Percentiles rank a stretch among this genome's conserved stretches.
These are phyloP conservation scores for Pelmatolapia mariae DNA, from an alignment of 2,113 vertebrate genomes.

Conservation along the genomic window DNA sequence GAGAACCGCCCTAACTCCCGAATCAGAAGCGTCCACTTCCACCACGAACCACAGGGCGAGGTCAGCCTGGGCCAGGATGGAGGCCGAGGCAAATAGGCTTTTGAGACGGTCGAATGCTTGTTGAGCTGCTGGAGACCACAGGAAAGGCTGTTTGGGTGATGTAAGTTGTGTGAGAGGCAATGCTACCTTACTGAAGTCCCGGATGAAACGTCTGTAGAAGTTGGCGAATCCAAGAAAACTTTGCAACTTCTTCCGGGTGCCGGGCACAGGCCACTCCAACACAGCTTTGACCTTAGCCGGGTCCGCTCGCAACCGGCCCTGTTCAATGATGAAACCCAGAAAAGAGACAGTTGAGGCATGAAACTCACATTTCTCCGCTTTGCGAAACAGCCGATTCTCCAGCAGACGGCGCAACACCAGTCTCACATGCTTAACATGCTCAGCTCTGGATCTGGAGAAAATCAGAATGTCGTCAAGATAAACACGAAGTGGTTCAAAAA, in stretches of 20 bases:
- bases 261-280: too few relatives aligned
- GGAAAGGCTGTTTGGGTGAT: accelerated
- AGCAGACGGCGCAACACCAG: accelerated
- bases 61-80: background rate
- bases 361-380: too few relatives aligned
- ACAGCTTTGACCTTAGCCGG: too few relatives aligned
- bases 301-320: too few relatives aligned
- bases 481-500: accelerated
- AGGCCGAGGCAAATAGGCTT: accelerated
- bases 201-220: accelerated
- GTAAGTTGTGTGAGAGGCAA: accelerated
- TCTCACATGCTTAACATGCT: too few relatives aligned
- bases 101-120: background rate
- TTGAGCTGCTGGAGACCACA: too few relatives aligned
- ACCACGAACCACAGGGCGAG: accelerated
- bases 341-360: too few relatives aligned
- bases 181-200: too few relatives aligned
- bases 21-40: background rate
- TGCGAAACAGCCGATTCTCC: too few relatives aligned
- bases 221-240: accelerated
- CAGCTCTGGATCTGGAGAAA: too few relatives aligned
- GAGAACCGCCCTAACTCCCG: accelerated
- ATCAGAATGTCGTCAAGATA: too few relatives aligned
- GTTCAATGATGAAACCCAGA: too few relatives aligned
- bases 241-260: accelerated